Percentiles rank a stretch among this genome's conserved stretches.
Evolutionary conservation across 2,888 invertebrate genomes (phyloP).

Genomic region (Brachylomia viminalis): DNA sequence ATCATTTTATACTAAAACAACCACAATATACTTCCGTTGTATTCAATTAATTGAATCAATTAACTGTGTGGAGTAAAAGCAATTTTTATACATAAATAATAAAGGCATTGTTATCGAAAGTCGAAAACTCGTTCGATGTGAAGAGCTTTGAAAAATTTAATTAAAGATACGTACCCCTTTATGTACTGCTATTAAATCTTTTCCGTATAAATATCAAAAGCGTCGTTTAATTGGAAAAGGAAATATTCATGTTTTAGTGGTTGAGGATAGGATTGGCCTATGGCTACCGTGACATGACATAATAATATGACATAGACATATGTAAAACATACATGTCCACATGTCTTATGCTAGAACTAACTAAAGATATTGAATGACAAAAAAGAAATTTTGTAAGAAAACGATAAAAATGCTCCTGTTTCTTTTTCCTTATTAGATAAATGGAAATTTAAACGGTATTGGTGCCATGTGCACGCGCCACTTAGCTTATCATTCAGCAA

Average conservation of each 20-base stretch:
- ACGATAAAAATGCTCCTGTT: background rate
- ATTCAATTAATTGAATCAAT: slow-evolving; percentile 70
- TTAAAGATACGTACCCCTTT: slow-evolving; percentile 75
- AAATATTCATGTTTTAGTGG: slow-evolving; percentile 42
- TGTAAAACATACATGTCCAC: slow-evolving; percentile 6
- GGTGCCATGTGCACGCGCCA: slow-evolving; percentile 57
- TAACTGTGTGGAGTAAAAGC: slow-evolving; percentile 70
- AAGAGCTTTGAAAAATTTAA: slow-evolving; percentile 79
- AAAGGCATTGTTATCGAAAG: slow-evolving; percentile 55
- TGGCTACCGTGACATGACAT: slow-evolving; percentile 4
- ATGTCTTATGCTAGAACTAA: slow-evolving; percentile 18
- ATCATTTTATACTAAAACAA: slow-evolving; percentile 44
- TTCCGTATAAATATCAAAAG: slow-evolving; percentile 66
- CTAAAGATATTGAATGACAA: slow-evolving; percentile 15
- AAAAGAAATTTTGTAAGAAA: slow-evolving; percentile 16
- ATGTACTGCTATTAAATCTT: slow-evolving; percentile 71
- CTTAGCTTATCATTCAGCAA: slow-evolving; percentile 51
- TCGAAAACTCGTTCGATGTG: slow-evolving; percentile 49
- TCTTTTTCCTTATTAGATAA: slow-evolving; percentile 54
- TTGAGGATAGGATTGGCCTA: background rate
- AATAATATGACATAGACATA: no score
- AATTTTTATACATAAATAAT: slow-evolving; percentile 75
- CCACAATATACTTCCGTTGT: slow-evolving; percentile 37
- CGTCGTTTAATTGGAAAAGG: slow-evolving; percentile 36
- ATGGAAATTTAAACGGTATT: slow-evolving; percentile 39